phyloP scores from a whole-genome alignment of 2,888 invertebrate genomes.

The Ochropleura plecta region DNA sequence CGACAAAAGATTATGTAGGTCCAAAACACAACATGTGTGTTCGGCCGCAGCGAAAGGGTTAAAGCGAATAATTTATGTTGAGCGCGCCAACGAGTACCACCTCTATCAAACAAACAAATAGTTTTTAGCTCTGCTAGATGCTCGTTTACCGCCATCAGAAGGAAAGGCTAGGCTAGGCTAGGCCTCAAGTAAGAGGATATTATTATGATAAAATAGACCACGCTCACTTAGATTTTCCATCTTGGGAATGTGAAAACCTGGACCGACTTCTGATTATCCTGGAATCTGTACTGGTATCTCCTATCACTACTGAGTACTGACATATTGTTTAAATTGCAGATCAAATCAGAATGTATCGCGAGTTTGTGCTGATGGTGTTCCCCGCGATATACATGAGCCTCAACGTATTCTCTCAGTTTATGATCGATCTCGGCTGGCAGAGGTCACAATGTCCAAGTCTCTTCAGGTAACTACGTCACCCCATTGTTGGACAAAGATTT shows the following conservation, averaged over 20 bases:
- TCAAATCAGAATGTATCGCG: conserved; percentile 90
- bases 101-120: neutral
- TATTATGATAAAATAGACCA: neutral
- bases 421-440: conserved; percentile 90
- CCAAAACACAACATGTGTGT: too few relatives aligned
- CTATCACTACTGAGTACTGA: neutral
- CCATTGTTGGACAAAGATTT: neutral
- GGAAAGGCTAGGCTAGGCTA: too few relatives aligned
- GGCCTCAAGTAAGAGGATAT: neutral
- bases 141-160: neutral
- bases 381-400: conserved; percentile 91
- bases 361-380: conserved; percentile 89
- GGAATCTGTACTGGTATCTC: neutral
- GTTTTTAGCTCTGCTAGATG: neutral
- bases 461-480: conserved; percentile 81
- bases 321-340: conserved; percentile 79
- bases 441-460: conserved; percentile 81
- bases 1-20: neutral
- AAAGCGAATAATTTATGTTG: neutral
- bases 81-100: neutral
- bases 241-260: neutral
- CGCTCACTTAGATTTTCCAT: neutral
- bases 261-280: neutral
- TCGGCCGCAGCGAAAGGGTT: too few relatives aligned
- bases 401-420: conserved; percentile 88